A percentile compares a stretch with the other conserved stretches of the same genome.
These are phyloP conservation scores for Rhinoderma darwinii DNA, from an alignment of 2,113 vertebrate genomes.

Conservation along the genomic window DNA sequence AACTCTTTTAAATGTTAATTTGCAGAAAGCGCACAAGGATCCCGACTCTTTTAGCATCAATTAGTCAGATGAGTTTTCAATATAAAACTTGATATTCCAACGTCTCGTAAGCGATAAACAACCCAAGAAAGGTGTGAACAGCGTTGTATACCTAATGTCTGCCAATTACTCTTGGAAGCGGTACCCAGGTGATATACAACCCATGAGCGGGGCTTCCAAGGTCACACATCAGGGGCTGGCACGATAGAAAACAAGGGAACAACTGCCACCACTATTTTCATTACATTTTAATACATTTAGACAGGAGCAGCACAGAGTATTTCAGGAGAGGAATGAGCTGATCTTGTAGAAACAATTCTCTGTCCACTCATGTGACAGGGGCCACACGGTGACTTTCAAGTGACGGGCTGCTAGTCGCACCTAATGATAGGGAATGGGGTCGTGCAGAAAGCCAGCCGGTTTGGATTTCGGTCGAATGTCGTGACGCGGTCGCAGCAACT, in stretches of 20 bases:
- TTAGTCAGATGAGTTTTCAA: conserved; percentile 14
- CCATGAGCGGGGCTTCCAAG: background rate
- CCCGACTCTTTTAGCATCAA: conserved; percentile 52
- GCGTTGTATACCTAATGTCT: background rate
- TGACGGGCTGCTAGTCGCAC: no score
- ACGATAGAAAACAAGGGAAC: background rate
- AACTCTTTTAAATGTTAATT: conserved; percentile 33
- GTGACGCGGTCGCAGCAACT: no score
- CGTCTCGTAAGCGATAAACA: background rate
- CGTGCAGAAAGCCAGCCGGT: no score
- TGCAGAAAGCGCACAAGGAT: background rate
- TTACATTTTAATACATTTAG: background rate
- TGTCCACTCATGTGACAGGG: no score
- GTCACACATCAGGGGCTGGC: background rate
- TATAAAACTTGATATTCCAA: conserved; percentile 31
- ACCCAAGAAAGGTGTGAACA: background rate
- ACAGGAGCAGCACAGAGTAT: background rate
- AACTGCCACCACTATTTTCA: background rate
- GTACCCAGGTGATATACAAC: background rate
- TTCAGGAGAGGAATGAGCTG: no score
- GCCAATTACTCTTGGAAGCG: background rate
- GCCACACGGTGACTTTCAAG: no score
- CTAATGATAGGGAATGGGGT: no score
- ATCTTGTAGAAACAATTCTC: no score
- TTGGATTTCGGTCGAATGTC: no score